phyloP scores from a whole-genome alignment of 2,113 vertebrate genomes.

The Boulengeromyrus knoepffleri region DNA sequence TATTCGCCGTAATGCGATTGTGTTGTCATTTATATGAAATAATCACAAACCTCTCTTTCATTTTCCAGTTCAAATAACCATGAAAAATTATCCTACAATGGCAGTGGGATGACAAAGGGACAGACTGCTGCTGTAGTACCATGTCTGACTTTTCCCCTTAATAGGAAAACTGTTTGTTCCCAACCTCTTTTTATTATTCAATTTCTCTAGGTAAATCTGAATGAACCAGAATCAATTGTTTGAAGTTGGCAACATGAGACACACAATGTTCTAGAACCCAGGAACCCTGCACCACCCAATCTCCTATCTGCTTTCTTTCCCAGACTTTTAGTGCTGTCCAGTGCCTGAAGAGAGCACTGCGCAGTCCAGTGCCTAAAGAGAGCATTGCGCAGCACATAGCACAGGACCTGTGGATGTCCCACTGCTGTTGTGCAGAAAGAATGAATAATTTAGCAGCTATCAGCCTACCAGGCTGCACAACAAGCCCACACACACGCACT shows the following conservation, averaged over 20 bases:
- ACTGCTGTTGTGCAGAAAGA: conserved; percentile 25
- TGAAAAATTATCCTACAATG: conserved; percentile 96
- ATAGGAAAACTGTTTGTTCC: conserved; percentile 60
- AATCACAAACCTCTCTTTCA: conserved; percentile 87
- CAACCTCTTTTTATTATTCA: conserved; percentile 49
- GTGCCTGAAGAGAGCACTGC: background rate
- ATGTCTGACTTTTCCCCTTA: conserved; percentile 71
- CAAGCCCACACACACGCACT: conserved; percentile 31
- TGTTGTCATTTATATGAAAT: conserved; percentile 98
- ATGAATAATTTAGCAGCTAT: conserved; percentile 63
- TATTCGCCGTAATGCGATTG: conserved; percentile 89
- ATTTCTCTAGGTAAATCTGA: conserved; percentile 42
- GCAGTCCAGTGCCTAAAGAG: conserved; percentile 32
- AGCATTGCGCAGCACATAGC: conserved; percentile 50
- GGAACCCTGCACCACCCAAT: conserved; percentile 33
- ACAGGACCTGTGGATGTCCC: conserved; percentile 41
- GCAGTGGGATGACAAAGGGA: conserved; percentile 84
- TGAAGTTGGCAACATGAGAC: conserved; percentile 24
- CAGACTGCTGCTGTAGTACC: conserved; percentile 58
- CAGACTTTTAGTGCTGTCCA: conserved; percentile 11
- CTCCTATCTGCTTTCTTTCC: conserved; percentile 4
- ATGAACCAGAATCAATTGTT: conserved; percentile 39
- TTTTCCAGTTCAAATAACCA: conserved; percentile 98
- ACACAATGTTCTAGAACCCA: background rate
- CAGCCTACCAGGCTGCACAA: conserved; percentile 53